Base-by-base conservation (phyloP, 1,140 invertebrate species). In the Pentalonia nigronervosa region DNA sequence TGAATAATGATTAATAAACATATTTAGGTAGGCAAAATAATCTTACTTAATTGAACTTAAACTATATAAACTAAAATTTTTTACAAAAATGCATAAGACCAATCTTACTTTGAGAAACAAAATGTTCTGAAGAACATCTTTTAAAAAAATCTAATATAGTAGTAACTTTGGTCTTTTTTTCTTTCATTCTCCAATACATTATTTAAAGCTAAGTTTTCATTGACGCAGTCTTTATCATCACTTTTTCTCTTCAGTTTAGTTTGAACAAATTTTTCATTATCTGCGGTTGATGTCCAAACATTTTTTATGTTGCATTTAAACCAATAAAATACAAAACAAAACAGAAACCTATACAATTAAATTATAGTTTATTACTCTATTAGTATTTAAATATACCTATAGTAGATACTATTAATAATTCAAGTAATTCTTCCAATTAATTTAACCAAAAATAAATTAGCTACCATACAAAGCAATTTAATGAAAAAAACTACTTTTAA, bases 281-380 rank as follows among this genome's bases (percentile, higher is more conserved):
- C 4, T 81, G 76, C n/a, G n/a, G n/a, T n/a, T n/a, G n/a, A 81
- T 81, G 76, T 81, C n/a, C 76, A 81, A 81, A 81, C 36, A 76
- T n/a, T 83, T 83, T 41, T 83, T 83, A 83, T 83, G 81, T 83
- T 83, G 81, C 81, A 41, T 83, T 20, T 83, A 83, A 83, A 83
- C 21, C 36, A 83, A n/a, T n/a, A n/a, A n/a, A n/a, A n/a, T n/a
- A n/a, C n/a, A n/a, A n/a, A n/a, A n/a, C n/a, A n/a, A n/a, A n/a
- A n/a, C n/a, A n/a, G n/a, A n/a, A n/a, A n/a, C n/a, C n/a, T n/a
- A n/a, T n/a, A n/a, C n/a, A n/a, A n/a, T n/a, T n/a, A n/a, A n/a
- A n/a, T n/a, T n/a, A n/a, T n/a, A n/a, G n/a, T n/a, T n/a, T n/a
- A n/a, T 21, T 83, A 11, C n/a, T n/a, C n/a, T 81, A 81, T 34